Evolutionary conservation across 1,140 invertebrate genomes (phyloP).

Genomic region (Lordiphosa collinella): DNA sequence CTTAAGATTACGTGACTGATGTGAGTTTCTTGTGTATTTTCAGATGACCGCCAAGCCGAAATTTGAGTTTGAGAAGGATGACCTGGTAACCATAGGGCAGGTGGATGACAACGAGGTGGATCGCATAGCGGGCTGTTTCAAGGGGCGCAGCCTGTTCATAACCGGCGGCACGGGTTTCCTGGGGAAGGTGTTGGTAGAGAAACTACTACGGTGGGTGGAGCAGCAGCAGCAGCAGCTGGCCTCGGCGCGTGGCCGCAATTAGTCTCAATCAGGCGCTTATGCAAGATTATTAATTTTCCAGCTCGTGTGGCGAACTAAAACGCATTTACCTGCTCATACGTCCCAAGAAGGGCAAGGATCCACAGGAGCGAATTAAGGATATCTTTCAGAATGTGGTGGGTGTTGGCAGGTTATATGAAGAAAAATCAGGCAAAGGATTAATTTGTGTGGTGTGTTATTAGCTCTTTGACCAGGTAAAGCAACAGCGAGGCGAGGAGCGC

Average conservation of each 20-base stretch:
- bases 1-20: conserved; percentile 8
- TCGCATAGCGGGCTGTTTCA: conserved; percentile 81
- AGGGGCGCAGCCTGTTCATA: conserved; percentile 81
- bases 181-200: conserved; percentile 94
- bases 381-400: conserved; percentile 85
- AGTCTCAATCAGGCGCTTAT: conserved; percentile 51
- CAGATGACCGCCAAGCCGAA: conserved; percentile 66
- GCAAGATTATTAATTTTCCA: conserved; percentile 65
- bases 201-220: conserved; percentile 84
- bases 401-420: conserved; percentile 32
- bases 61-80: conserved; percentile 66
- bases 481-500: conserved; percentile 81
- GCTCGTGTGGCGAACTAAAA: conserved; percentile 83
- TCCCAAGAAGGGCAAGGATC: conserved; percentile 88
- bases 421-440: conserved; percentile 28
- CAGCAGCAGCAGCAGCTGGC: conserved; percentile 17
- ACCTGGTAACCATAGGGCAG: conserved; percentile 49
- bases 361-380: conserved; percentile 85
- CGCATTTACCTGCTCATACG: conserved; percentile 89
- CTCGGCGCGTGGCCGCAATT: conserved; percentile 50
- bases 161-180: conserved; percentile 91
- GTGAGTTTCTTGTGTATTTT: background rate
- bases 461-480: conserved; percentile 88
- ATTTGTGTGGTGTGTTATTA: conserved; percentile 70
- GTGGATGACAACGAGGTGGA: conserved; percentile 79